A percentile compares a stretch with the other conserved stretches of the same genome.
Conservation (phyloP, 2,113 vertebrate genomes). For the Coptodon rendalli region DNA sequence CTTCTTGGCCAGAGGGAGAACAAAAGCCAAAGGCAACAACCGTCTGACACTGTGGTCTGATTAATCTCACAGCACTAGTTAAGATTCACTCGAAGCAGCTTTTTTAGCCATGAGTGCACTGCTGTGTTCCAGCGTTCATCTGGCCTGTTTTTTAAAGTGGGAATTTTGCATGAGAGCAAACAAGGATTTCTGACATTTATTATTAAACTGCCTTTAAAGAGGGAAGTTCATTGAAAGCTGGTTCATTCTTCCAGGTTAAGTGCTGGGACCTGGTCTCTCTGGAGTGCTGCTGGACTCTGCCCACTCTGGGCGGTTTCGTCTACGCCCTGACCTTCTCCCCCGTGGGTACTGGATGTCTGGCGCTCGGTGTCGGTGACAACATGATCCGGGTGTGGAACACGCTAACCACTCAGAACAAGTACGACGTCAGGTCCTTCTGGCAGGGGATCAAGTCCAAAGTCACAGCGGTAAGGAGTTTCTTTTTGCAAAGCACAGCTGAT, state of each 20-base stretch:
- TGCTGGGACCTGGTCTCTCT: slow-evolving; percentile 88
- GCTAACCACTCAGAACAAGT: slow-evolving; percentile 79
- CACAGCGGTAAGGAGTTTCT: slow-evolving; percentile 78
- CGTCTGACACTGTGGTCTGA: neutral
- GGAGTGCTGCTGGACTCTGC: slow-evolving; percentile 89
- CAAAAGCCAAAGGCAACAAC: neutral
- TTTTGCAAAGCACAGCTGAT: neutral
- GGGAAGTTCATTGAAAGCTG: neutral
- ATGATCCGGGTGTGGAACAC: slow-evolving; percentile 96
- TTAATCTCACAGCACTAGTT: neutral
- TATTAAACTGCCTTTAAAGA: neutral
- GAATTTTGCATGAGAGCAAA: neutral
- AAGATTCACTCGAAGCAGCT: neutral
- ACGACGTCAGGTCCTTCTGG: slow-evolving; percentile 88
- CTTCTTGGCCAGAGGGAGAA: neutral
- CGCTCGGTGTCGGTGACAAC: slow-evolving; percentile 87
- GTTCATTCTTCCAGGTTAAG: slow-evolving; percentile 76
- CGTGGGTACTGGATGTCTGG: slow-evolving; percentile 81
- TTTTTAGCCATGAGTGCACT: neutral
- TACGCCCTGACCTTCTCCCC: slow-evolving; percentile 89
- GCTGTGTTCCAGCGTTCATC: neutral
- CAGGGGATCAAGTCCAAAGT: slow-evolving; percentile 95
- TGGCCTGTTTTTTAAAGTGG: neutral
- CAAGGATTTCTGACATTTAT: accelerated
- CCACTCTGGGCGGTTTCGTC: slow-evolving; percentile 88